phyloP scores from a whole-genome alignment of 2,113 vertebrate genomes.

The Colinus virginianus region DNA sequence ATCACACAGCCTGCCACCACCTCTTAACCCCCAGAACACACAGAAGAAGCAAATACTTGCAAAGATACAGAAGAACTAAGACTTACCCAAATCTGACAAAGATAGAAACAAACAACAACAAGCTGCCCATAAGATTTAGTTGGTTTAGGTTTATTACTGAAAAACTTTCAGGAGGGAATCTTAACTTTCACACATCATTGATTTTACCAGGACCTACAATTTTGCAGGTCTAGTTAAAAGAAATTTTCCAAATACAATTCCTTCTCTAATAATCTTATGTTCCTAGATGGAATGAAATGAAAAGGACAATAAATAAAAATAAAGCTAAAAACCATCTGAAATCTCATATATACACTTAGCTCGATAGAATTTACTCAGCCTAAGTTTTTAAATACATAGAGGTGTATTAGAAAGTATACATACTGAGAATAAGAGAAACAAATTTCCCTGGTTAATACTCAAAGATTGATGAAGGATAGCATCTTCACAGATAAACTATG shows the following conservation, averaged over 20 bases:
- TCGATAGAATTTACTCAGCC: background rate
- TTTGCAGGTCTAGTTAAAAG: background rate
- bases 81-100: background rate
- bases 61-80: background rate
- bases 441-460: background rate
- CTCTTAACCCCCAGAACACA: background rate
- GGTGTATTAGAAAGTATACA: background rate
- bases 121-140: background rate
- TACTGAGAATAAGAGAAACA: background rate
- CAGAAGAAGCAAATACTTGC: background rate
- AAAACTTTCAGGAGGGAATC: no score
- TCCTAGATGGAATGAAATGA: background rate
- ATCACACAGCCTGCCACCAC: background rate
- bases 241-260: background rate
- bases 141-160: background rate
- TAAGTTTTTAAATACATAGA: background rate
- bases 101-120: background rate
- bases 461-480: background rate
- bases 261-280: background rate
- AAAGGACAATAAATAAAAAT: background rate
- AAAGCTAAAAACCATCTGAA: background rate
- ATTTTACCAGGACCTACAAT: background rate
- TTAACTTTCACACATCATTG: background rate
- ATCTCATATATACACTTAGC: background rate
- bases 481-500: background rate